Conservation (phyloP, 1,140 invertebrate species). For the Protaetia brevitarsis region DNA sequence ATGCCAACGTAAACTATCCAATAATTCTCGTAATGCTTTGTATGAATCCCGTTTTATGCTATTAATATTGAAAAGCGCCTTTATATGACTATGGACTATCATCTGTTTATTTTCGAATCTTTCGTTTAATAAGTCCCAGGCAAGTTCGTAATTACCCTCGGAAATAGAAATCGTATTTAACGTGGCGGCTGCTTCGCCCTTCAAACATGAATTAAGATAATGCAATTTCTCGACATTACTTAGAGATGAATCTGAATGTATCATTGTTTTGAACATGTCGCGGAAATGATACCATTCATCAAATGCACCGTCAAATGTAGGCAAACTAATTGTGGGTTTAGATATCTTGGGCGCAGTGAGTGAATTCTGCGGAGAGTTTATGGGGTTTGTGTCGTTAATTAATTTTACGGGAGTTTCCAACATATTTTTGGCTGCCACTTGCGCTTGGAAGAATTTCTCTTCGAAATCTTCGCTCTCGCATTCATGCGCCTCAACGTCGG, state of each 20-base stretch:
- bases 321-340: background rate
- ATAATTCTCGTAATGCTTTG: background rate
- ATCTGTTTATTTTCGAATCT: background rate
- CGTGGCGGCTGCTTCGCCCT: background rate
- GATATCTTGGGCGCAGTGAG: too few relatives aligned
- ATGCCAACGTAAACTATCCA: background rate
- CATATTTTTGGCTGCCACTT: too few relatives aligned
- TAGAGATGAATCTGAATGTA: background rate
- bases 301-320: conserved; percentile 18
- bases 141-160: background rate
- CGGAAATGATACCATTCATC: background rate
- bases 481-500: too few relatives aligned
- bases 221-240: conserved; percentile 18
- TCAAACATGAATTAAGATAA: conserved; percentile 12
- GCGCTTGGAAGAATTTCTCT: too few relatives aligned
- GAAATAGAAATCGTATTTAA: background rate
- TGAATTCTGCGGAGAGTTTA: too few relatives aligned
- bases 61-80: background rate
- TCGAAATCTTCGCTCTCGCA: too few relatives aligned
- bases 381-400: too few relatives aligned
- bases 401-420: too few relatives aligned
- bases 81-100: conserved; percentile 5
- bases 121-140: conserved; percentile 7
- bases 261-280: conserved; percentile 13
- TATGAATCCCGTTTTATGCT: background rate